Conservation (phyloP, 1,140 invertebrate species). For the Littorina saxatilis region DNA sequence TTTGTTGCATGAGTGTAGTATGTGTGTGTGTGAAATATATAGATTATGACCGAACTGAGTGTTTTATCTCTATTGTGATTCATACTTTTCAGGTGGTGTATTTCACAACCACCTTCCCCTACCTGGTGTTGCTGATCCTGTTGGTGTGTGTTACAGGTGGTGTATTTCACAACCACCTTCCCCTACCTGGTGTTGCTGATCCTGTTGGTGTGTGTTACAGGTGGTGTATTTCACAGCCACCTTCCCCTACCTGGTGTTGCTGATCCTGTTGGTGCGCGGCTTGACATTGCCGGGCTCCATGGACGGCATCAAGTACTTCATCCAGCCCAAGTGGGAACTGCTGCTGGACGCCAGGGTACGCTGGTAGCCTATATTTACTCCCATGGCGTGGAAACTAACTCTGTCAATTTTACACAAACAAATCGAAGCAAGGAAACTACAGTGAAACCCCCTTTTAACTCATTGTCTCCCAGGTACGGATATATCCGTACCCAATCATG, state of each 20-base stretch:
- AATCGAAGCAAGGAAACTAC: no score
- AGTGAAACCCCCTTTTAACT: no score
- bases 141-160: no score
- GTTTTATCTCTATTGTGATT: not conserved
- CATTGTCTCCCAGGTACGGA: no score
- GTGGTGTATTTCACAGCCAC: constrained; percentile 88
- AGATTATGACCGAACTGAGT: not conserved
- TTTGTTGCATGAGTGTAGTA: not conserved
- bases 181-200: no score
- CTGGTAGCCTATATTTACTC: no score
- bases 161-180: no score
- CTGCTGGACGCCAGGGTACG: constrained; percentile 87
- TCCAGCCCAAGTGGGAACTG: constrained; percentile 88
- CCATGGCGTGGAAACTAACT: not conserved
- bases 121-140: constrained; percentile 56
- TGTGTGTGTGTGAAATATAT: no score
- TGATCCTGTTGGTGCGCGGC: constrained; percentile 75
- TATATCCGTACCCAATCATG: no score
- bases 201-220: constrained; percentile 75
- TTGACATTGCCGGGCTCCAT: constrained; percentile 69
- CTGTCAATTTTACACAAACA: not conserved
- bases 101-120: constrained; percentile 81
- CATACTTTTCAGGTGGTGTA: constrained; percentile 86
- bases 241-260: constrained; percentile 77
- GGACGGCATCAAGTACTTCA: constrained; percentile 82